Evolutionary conservation across 2,113 vertebrate genomes (phyloP), one percentile per base, ranked within the genome.

Genomic region (Engraulis encrasicolus): DNA sequence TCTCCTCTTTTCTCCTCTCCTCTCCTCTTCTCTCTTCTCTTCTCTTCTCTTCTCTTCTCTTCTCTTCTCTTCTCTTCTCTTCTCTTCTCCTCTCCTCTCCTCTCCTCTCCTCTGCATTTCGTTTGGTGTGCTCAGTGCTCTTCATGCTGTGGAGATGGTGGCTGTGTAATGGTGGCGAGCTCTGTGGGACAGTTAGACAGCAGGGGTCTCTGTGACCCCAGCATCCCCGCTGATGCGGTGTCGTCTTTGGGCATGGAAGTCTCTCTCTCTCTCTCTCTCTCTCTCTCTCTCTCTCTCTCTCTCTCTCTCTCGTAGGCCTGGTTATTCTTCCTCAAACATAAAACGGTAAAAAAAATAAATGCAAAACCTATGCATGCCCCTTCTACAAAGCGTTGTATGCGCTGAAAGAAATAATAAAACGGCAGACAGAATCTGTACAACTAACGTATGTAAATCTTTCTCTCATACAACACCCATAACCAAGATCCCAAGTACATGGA

Each of bases 1-100:
- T n/a, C n/a, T n/a, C n/a, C n/a, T n/a, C n/a, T n/a, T n/a, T n/a
- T n/a, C n/a, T n/a, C n/a, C n/a, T n/a, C n/a, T n/a, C n/a, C n/a
- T n/a, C n/a, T n/a, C n/a, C n/a, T n/a, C n/a, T n/a, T n/a, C n/a
- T n/a, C n/a, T n/a, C n/a, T n/a, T n/a, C n/a, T n/a, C n/a, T n/a
- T n/a, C n/a, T n/a, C n/a, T n/a, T n/a, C n/a, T n/a, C n/a, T n/a
- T n/a, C n/a, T n/a, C n/a, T n/a, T n/a, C n/a, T n/a, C n/a, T n/a
- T n/a, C n/a, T n/a, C n/a, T n/a, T n/a, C n/a, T n/a, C n/a, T n/a
- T n/a, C n/a, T n/a, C n/a, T n/a, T n/a, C n/a, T n/a, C n/a, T n/a
- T 50, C 37, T 82, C 86, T 90, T 89, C 87, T 89, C 89, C 91
- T 86, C 81, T 90, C 78, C 40, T 92, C 83, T 87, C 36, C 20